These are phyloP conservation scores for Platycheirus rosarum DNA, from an alignment of 2,888 invertebrate species.

Conservation along the genomic window DNA sequence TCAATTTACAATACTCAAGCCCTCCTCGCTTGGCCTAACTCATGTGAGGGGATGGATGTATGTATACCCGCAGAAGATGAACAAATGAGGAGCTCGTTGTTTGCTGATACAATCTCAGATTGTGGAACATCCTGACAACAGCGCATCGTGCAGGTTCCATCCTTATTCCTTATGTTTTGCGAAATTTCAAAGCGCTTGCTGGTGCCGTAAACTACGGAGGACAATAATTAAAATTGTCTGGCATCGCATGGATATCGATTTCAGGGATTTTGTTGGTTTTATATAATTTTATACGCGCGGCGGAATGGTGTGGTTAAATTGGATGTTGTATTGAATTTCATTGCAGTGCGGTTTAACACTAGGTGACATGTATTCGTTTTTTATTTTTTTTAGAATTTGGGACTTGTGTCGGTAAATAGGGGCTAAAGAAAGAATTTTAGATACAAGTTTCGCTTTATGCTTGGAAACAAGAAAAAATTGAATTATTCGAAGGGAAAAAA, in stretches of 20 bases:
- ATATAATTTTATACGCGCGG: slow-evolving; percentile 7
- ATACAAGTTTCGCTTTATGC: too few species aligned
- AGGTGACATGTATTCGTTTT: slow-evolving; percentile 31
- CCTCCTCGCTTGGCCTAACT: slow-evolving; percentile 7
- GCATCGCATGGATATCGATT: slow-evolving; percentile 53
- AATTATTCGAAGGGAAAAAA: too few species aligned
- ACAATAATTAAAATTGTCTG: slow-evolving; percentile 72
- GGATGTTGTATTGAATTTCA: slow-evolving; percentile 49
- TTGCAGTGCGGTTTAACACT: slow-evolving; percentile 43
- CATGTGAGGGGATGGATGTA: neutral
- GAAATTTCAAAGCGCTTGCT: slow-evolving; percentile 40
- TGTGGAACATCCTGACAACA: slow-evolving; percentile 40
- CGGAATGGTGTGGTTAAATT: slow-evolving; percentile 32
- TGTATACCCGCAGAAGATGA: slow-evolving; percentile 63
- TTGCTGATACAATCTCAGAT: slow-evolving; percentile 54
- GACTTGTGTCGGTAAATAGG: too few species aligned
- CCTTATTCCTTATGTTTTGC: neutral
- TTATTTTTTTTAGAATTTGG: too few species aligned
- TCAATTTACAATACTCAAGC: slow-evolving; percentile 70
- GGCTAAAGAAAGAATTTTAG: too few species aligned
- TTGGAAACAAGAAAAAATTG: too few species aligned
- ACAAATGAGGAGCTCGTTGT: slow-evolving; percentile 57
- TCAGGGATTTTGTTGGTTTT: slow-evolving; percentile 17
- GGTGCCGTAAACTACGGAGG: slow-evolving; percentile 42
- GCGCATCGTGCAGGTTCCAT: slow-evolving; percentile 14